Evolutionary conservation across 2,113 vertebrate genomes (phyloP), one percentile per base, ranked within the genome.

Genomic region (Daboia siamensis): DNA sequence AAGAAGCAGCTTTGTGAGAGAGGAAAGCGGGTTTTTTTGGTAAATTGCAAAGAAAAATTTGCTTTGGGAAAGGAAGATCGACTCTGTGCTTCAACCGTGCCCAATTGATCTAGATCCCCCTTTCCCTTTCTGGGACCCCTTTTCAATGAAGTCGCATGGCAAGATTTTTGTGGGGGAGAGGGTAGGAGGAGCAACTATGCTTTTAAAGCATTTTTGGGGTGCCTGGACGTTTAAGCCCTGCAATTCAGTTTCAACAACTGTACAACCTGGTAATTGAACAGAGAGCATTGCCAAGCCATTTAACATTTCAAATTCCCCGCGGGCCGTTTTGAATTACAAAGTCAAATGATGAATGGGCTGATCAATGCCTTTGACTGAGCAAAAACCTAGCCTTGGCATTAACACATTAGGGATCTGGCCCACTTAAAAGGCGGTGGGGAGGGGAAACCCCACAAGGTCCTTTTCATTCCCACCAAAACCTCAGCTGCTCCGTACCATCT

Each of bases 401-500:
- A 51, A 51, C 48, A 21, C 74, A 44, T 44, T 80, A 80, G 3
- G 17, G 17, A 80, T 80, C 20, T 44, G 17, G 20, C 7, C 0
- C 33, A 44, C 33, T 80, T 80, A 21, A 80, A 80, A 21, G 7
- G 74, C 1, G 17, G 2, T 6, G 20, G 26, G 59, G 26, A 24
- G 59, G 20, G 1, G 21, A 26, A 26, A 8, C 56, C 8, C 7
- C 24, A 26, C 12, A 69, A n/a, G n/a, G n/a, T 7, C n/a, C 69
- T 80, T 80, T 44, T 44, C 74, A 44, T 21, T 21, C 74, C 74
- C 74, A 21, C 17, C 74, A 3, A 80, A 80, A 44, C 33, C 13
- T 69, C 29, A 69, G 64, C 11, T 12, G 2, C 12, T 80, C 33
- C 10, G 59, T 97, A 99, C 99, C 97, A 88, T 98, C 95, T 95